Evolutionary conservation across 1,140 invertebrate species (phyloP).

Genomic region (Coenobita brevimanus): DNA sequence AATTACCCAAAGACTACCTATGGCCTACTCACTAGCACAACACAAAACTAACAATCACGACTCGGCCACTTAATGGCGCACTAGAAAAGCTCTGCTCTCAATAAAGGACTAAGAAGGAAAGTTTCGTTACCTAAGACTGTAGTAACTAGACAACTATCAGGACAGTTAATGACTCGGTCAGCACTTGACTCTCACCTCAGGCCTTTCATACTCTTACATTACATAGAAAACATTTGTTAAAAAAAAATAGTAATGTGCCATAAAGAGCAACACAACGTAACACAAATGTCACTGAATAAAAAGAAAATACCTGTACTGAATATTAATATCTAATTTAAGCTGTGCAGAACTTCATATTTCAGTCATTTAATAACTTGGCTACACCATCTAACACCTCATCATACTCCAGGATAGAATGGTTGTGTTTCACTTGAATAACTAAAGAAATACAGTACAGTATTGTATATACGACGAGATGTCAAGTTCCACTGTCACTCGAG

Average conservation of each 20-base stretch:
- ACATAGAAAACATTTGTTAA: slow-evolving; percentile 18
- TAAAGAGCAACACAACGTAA: not conserved
- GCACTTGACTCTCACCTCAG: slow-evolving; percentile 26
- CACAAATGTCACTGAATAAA: not conserved
- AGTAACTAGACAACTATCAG: slow-evolving; percentile 42
- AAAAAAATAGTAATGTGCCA: slow-evolving; percentile 2
- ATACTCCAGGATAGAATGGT: too few species aligned
- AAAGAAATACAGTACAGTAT: not conserved
- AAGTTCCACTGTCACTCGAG: too few species aligned
- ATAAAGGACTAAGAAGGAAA: slow-evolving; percentile 54
- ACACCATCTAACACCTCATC: too few species aligned
- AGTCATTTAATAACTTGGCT: not conserved
- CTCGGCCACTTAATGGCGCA: slow-evolving; percentile 44
- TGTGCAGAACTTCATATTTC: slow-evolving; percentile 31
- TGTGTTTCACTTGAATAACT: slow-evolving; percentile 50
- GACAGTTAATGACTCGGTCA: slow-evolving; percentile 50
- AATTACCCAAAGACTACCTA: slow-evolving; percentile 65
- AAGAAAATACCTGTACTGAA: too few species aligned
- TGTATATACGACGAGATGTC: not conserved
- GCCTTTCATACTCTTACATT: slow-evolving; percentile 28
- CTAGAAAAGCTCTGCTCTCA: slow-evolving; percentile 61
- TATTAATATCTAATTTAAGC: slow-evolving; percentile 12
- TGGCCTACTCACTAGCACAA: slow-evolving; percentile 61
- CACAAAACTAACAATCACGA: slow-evolving; percentile 62
- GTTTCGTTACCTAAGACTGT: slow-evolving; percentile 27